Evolutionary conservation across 2,797 vertebrate genomes (phyloP).

Genomic region (Parotocinclus haroldoi): DNA sequence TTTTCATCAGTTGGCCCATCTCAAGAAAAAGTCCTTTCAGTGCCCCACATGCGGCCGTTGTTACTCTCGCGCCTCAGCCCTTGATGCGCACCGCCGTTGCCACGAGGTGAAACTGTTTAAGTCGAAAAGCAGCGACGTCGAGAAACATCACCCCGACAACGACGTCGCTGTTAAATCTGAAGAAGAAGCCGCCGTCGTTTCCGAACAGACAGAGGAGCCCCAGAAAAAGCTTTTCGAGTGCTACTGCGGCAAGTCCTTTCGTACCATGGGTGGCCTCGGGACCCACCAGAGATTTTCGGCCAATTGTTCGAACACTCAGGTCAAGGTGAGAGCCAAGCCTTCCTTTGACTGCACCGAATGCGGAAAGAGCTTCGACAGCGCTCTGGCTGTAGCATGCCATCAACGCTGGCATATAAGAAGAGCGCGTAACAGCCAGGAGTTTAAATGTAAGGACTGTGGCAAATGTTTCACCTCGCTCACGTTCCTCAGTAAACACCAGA

Average conservation of each 20-base stretch:
- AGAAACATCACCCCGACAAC: constrained; percentile 40
- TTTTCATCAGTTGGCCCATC: constrained; percentile 69
- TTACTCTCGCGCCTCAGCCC: constrained; percentile 76
- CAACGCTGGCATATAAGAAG: constrained; percentile 52
- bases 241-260: constrained; percentile 72
- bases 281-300: constrained; percentile 70
- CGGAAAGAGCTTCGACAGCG: constrained; percentile 62
- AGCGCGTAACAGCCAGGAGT: constrained; percentile 36
- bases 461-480: constrained; percentile 69
- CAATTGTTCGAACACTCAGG: constrained; percentile 48
- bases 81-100: constrained; percentile 76
- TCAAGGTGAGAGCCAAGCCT: constrained; percentile 58
- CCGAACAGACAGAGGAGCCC: constrained; percentile 28
- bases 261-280: constrained; percentile 61
- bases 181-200: constrained; percentile 25
- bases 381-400: constrained; percentile 64
- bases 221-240: constrained; percentile 61
- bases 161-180: constrained; percentile 54
- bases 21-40: constrained; percentile 77
- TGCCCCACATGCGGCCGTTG: constrained; percentile 73
- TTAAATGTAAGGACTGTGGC: constrained; percentile 71
- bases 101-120: constrained; percentile 75
- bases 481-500: constrained; percentile 71
- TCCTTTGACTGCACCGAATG: constrained; percentile 67
- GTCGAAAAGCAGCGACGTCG: constrained; percentile 52